Conservation (phyloP, 2,888 invertebrate species). For the Halocaridina rubra region DNA sequence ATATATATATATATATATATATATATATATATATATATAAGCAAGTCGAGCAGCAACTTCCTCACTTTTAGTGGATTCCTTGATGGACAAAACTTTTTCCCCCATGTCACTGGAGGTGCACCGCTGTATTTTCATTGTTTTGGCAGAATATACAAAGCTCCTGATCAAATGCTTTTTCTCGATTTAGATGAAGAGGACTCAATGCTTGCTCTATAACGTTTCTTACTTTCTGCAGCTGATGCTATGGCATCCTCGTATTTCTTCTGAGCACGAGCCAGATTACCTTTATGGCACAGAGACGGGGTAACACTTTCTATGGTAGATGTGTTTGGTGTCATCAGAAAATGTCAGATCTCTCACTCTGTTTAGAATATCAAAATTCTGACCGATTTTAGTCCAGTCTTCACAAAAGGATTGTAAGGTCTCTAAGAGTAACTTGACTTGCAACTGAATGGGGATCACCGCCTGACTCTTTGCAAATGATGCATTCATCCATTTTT, state of each 20-base stretch:
- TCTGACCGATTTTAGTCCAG: no score
- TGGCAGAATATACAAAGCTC: neutral
- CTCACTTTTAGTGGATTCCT: neutral
- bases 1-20: constrained; percentile 3
- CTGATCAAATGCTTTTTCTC: neutral
- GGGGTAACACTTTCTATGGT: neutral
- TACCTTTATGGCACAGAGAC: neutral
- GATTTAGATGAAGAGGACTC: neutral
- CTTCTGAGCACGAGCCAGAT: neutral
- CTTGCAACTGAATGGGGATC: no score
- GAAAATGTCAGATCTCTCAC: neutral
- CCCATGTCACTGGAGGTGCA: neutral
- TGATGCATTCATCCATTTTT: no score
- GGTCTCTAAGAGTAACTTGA: no score
- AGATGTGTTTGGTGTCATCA: neutral
- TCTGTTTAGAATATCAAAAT: neutral
- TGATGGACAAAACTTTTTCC: neutral
- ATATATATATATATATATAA: neutral
- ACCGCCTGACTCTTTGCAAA: no score
- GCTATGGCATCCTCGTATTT: neutral
- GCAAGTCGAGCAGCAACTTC: neutral
- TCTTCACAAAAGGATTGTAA: no score
- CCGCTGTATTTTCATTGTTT: neutral
- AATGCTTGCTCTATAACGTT: neutral
- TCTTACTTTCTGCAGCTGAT: neutral